Evolutionary conservation across 2,113 vertebrate species (phyloP).

Genomic region (Notothenia coriiceps): DNA sequence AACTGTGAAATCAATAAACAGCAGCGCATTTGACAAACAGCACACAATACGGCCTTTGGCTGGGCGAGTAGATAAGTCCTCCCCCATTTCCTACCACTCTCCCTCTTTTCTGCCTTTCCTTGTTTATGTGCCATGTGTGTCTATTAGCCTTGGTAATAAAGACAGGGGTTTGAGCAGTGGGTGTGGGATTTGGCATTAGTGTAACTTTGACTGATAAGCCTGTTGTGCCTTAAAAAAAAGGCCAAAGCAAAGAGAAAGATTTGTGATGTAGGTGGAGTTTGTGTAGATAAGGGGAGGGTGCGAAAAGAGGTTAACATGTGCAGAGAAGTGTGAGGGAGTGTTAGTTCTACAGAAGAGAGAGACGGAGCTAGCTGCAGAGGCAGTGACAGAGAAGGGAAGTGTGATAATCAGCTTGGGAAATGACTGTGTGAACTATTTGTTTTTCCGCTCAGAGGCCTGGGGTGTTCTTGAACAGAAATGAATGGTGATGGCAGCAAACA

Average conservation of each 20-base stretch:
- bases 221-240: neutral
- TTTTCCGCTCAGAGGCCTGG: neutral
- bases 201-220: constrained; percentile 37
- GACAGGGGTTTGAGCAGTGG: constrained; percentile 3
- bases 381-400: constrained; percentile 55
- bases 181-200: constrained; percentile 1
- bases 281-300: constrained; percentile 48
- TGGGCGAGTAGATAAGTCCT: constrained; percentile 58
- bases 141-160: constrained; percentile 23
- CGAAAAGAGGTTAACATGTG: constrained; percentile 32
- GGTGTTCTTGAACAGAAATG: constrained; percentile 52
- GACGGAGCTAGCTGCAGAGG: constrained; percentile 8
- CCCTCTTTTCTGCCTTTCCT: constrained; percentile 11
- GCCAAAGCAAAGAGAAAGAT: constrained; percentile 29
- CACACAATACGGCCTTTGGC: constrained; percentile 68
- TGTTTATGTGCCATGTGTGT: constrained; percentile 40
- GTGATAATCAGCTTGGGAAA: constrained; percentile 69
- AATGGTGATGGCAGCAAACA: constrained; percentile 57
- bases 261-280: constrained; percentile 69
- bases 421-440: constrained; percentile 64
- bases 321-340: constrained; percentile 40
- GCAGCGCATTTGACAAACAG: constrained; percentile 47
- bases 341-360: constrained; percentile 16
- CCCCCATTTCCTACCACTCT: neutral
- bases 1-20: constrained; percentile 53